Evolutionary conservation across 2,797 vertebrate species (phyloP).

Genomic region (Tapirus indicus): DNA sequence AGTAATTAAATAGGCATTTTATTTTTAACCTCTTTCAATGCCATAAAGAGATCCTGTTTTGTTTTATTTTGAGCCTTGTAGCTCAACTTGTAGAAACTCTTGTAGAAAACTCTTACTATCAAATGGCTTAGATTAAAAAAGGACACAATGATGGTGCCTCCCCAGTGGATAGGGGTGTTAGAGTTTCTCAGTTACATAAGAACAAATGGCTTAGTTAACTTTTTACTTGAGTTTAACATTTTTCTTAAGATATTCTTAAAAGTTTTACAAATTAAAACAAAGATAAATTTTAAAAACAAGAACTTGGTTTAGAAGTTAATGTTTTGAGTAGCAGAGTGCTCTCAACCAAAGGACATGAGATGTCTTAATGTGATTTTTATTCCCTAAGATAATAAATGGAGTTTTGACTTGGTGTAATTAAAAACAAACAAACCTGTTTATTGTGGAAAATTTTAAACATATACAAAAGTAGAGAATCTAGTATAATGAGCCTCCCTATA

Average conservation of each 20-base stretch:
- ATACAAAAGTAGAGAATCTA: neutral
- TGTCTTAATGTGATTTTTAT: neutral
- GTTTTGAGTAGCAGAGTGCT: neutral
- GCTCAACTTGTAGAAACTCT: no score
- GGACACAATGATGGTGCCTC: neutral
- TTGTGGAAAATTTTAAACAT: neutral
- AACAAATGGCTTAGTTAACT: neutral
- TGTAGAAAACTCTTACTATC: neutral
- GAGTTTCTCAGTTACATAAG: neutral
- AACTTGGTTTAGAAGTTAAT: neutral
- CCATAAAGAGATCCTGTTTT: neutral
- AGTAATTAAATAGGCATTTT: neutral
- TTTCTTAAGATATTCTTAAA: slow-evolving; percentile 34
- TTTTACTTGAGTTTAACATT: slow-evolving; percentile 9
- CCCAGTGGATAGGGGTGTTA: neutral
- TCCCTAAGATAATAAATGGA: neutral
- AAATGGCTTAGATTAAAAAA: neutral
- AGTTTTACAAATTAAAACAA: neutral
- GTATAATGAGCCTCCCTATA: neutral
- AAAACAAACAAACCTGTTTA: neutral
- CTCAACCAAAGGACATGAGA: neutral
- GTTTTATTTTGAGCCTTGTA: neutral
- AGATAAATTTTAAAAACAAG: neutral
- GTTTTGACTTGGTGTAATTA: neutral
- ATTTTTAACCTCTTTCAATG: neutral